Evolutionary conservation across 2,888 invertebrate genomes (phyloP).

Genomic region (Cyrtodaria siliqua): DNA sequence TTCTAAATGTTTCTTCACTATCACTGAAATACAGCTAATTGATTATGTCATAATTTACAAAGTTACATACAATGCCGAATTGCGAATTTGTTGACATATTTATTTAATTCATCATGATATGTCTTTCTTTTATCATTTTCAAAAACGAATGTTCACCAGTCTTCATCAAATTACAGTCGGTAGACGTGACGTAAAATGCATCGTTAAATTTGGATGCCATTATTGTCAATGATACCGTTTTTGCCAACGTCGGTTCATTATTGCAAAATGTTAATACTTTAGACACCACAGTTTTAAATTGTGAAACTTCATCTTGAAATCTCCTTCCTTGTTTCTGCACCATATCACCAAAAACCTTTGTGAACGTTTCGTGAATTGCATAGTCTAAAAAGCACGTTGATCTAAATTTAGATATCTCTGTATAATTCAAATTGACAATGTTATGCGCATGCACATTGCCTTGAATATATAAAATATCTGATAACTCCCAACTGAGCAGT

Average conservation of each 20-base stretch:
- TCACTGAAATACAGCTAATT: no score
- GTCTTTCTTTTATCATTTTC: neutral
- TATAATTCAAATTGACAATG: neutral
- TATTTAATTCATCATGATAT: no score
- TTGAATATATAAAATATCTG: conserved; percentile 33
- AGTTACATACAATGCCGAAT: no score
- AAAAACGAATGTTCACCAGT: neutral
- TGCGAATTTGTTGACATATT: no score
- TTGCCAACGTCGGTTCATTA: neutral
- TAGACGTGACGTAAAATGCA: neutral
- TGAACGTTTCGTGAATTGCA: conserved; percentile 39
- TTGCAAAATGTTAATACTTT: conserved; percentile 28
- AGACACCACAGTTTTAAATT: conserved; percentile 4
- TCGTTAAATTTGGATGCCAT: neutral
- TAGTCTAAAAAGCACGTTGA: no score
- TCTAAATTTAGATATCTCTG: conserved; percentile 12
- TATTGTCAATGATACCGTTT: neutral
- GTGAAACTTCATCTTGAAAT: no score
- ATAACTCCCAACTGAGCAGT: conserved; percentile 29
- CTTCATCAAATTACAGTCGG: no score
- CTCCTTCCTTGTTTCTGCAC: conserved; percentile 13
- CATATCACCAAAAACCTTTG: conserved; percentile 12
- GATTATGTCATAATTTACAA: no score
- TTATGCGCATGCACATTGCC: conserved; percentile 27
- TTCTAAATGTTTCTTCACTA: no score